Percentiles rank a stretch among this genome's conserved stretches.
phyloP scores from a whole-genome alignment of 2,888 invertebrate genomes.

The Chymomyza procnemis region DNA sequence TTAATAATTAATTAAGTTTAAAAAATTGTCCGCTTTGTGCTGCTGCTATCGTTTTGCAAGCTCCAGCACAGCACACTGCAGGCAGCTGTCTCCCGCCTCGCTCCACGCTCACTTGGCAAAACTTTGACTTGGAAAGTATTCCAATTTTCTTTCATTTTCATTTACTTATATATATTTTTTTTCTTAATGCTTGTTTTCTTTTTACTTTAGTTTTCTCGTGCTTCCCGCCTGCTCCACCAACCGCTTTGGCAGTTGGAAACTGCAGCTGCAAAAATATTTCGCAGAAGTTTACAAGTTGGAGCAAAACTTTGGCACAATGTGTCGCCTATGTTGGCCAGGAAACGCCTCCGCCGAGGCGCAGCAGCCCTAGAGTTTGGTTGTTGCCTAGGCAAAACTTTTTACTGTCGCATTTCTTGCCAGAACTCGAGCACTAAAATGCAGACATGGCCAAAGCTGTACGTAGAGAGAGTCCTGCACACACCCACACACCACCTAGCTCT shows the following conservation, averaged over 20 bases:
- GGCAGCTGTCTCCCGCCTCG: no score
- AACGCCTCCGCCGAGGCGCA: slow-evolving; percentile 30
- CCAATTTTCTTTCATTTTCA: slow-evolving; percentile 61
- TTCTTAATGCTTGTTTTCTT: no score
- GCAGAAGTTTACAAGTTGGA: slow-evolving; percentile 30
- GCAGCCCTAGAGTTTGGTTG: neutral
- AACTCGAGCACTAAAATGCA: slow-evolving; percentile 61
- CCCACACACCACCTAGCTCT: neutral
- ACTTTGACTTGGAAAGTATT: slow-evolving; percentile 53
- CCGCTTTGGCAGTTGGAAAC: slow-evolving; percentile 34
- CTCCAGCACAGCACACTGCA: no score
- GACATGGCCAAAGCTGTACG: slow-evolving; percentile 25
- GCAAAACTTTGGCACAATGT: slow-evolving; percentile 64
- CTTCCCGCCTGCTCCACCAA: slow-evolving; percentile 21
- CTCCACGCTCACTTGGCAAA: neutral
- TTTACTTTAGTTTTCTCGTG: neutral
- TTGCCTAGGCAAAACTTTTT: slow-evolving; percentile 53
- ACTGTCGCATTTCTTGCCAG: slow-evolving; percentile 65
- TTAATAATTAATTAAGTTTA: slow-evolving; percentile 70
- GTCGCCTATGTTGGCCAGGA: slow-evolving; percentile 45
- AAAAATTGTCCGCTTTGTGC: slow-evolving; percentile 36
- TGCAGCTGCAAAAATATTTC: slow-evolving; percentile 7
- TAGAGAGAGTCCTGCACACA: neutral
- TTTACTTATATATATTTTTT: no score
- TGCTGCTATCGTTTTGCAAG: neutral